phyloP scores from a whole-genome alignment of 2,888 invertebrate species.

The Agrilus biguttatus region DNA sequence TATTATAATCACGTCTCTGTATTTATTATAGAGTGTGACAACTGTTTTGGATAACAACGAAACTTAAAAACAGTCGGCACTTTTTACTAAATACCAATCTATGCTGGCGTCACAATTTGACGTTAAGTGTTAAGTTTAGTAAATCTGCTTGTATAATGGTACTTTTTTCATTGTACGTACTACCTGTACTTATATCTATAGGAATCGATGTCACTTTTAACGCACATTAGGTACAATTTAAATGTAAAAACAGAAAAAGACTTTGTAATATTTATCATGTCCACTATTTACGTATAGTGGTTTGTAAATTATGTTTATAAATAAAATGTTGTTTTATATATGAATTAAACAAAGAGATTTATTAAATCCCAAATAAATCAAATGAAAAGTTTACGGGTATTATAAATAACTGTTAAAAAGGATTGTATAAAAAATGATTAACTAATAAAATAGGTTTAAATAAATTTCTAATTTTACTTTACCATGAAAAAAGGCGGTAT shows the following conservation, averaged over 20 bases:
- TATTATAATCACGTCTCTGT: too few species aligned
- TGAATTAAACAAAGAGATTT: constrained; percentile 30
- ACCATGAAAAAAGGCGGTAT: background rate
- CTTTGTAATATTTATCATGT: constrained; percentile 28
- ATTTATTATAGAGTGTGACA: too few species aligned
- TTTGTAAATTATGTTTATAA: constrained; percentile 35
- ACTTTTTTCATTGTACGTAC: too few species aligned
- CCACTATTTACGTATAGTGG: constrained; percentile 24
- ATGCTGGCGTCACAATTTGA: too few species aligned
- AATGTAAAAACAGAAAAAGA: constrained; percentile 19
- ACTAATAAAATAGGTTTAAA: constrained; percentile 23
- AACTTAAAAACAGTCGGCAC: too few species aligned
- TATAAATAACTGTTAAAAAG: constrained; percentile 28
- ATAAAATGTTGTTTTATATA: constrained; percentile 35
- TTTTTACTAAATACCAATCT: too few species aligned
- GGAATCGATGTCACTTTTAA: constrained; percentile 21
- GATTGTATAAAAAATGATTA: constrained; percentile 24
- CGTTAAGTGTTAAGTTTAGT: too few species aligned
- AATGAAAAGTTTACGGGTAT: constrained; percentile 29
- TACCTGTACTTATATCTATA: too few species aligned
- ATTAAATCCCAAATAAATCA: constrained; percentile 27
- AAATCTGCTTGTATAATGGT: too few species aligned
- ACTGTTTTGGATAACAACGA: too few species aligned
- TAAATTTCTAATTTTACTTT: constrained; percentile 11
- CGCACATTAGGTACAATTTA: constrained; percentile 25